Evolutionary conservation across 2,888 invertebrate species (phyloP), one percentile per base, ranked within the genome.

Genomic region (Thysanoteuthis rhombus): DNA sequence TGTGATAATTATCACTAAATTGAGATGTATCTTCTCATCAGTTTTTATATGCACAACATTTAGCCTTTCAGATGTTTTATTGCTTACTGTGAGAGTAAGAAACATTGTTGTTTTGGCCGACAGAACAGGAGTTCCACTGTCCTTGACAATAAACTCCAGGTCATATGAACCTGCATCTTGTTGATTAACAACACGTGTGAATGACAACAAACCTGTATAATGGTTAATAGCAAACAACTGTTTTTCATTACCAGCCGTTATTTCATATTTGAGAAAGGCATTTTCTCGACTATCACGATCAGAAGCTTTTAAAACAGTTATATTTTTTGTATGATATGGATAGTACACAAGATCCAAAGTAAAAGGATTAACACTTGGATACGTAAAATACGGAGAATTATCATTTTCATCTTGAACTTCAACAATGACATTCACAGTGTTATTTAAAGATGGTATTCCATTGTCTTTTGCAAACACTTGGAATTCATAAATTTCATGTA

Each of bases 61-160:
- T 19, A 75, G 16, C n/a, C 75, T 75, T n/a, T 75, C 75, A n/a
- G 75, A 75, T 75, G 75, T 75, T n/a, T 75, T 75, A n/a, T 75
- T 75, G 75, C 75, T 75, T 75, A 75, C 75, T 75, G 75, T 75
- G n/a, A 75, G 75, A 75, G 75, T 75, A 75, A 75, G 75, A 75
- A 75, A 75, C 75, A 75, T 75, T n/a, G 75, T 75, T 75, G 75
- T 75, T 75, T 75, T 75, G 75, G n/a, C 75, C 36, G 75, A 75
- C 16, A n/a, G 75, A n/a, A 75, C n/a, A 12, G 75, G 75, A n/a
- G n/a, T 75, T 36, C 75, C 75, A 75, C 75, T 75, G 3, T 75
- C 75, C 19, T 75, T 75, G 75, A 75, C 75, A 75, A 75, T 12
- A 75, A 75, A 75, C 75, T 75, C 75, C 19, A 75, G 10, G n/a